Percentiles rank a stretch among this genome's conserved stretches.
Conservation (phyloP, 2,888 invertebrate genomes). For the Diabrotica balteata region DNA sequence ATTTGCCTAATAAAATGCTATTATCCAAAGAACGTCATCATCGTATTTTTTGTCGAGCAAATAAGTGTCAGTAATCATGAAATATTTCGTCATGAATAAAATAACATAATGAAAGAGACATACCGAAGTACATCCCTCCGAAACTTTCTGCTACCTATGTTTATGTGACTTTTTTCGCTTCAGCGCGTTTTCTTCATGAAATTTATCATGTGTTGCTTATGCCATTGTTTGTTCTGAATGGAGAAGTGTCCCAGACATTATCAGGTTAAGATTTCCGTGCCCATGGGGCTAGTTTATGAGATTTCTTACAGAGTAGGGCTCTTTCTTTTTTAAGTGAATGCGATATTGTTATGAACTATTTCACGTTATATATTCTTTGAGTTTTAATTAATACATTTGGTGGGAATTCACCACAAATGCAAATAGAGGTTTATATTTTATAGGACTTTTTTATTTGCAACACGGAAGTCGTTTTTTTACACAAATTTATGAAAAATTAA, state of each 20-base stretch:
- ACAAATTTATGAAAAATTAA: too few species aligned
- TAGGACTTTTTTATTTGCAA: too few species aligned
- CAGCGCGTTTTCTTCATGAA: constrained; percentile 53
- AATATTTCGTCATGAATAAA: constrained; percentile 49
- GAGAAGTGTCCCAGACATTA: constrained; percentile 45
- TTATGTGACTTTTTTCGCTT: constrained; percentile 55
- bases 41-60: constrained; percentile 38
- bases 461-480: too few species aligned
- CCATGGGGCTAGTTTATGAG: constrained; percentile 13
- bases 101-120: constrained; percentile 44
- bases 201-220: constrained; percentile 59
- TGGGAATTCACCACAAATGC: too few species aligned
- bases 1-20: constrained; percentile 1
- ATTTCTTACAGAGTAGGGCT: constrained; percentile 13
- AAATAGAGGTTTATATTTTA: too few species aligned
- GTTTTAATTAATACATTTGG: too few species aligned
- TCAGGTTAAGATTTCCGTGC: constrained; percentile 46
- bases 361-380: too few species aligned
- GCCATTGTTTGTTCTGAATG: constrained; percentile 47
- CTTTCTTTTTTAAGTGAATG: not conserved
- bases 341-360: too few species aligned
- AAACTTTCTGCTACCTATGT: constrained; percentile 51
- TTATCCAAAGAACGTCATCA: constrained; percentile 10
- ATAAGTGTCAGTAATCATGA: constrained; percentile 47
- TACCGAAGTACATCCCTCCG: constrained; percentile 51